Evolutionary conservation across 2,888 invertebrate genomes (phyloP), one percentile per base, ranked within the genome.

Genomic region (Strigamia crassipes): DNA sequence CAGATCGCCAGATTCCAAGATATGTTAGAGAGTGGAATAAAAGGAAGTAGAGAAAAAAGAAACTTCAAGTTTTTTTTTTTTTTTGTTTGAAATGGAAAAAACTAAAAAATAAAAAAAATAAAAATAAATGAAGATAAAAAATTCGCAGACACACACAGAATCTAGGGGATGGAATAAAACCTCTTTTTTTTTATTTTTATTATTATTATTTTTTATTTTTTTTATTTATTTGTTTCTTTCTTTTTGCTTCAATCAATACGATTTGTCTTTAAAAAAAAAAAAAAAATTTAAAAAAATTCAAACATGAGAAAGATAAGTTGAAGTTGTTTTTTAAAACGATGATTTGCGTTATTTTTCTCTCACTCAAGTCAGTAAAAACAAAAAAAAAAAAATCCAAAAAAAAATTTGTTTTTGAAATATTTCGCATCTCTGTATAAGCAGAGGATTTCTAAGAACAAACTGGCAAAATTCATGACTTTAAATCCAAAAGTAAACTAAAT

Each of bases 1-100:
- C 12, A 73, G 73, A 73, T 73, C 73, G 23, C 23, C 73, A 73
- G 73, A 73, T 73, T 73, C 23, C 73, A 73, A 73, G 73, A 31
- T 27, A 23, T 73, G 27, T 23, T 31, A 73, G 31, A 31, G 73
- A 51, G 73, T 13, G 27, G 73, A 31, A 73, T 56, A 18, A 56
- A 56, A 56, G 56, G n/a, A 56, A 56, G 18, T 15, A 56, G 9
- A 21, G 18, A 18, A 21, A 18, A 56, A 56, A 56, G n/a, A 9
- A 73, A 73, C 12, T 31, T 27, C n/a, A 31, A 73, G 15, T 1
- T 73, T 31, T 73, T 73, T n/a, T 73, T 3, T 73, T 31, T 31
- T 31, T n/a, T 73, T 31, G n/a, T 73, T 73, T n/a, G 51, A 15
- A 31, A 18, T 18, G 56, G n/a, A 56, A 56, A 46, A 56, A 56